Percentiles rank a stretch among this genome's conserved stretches.
phyloP scores from a whole-genome alignment of 2,113 vertebrate species.

The Myotis brandtii region DNA sequence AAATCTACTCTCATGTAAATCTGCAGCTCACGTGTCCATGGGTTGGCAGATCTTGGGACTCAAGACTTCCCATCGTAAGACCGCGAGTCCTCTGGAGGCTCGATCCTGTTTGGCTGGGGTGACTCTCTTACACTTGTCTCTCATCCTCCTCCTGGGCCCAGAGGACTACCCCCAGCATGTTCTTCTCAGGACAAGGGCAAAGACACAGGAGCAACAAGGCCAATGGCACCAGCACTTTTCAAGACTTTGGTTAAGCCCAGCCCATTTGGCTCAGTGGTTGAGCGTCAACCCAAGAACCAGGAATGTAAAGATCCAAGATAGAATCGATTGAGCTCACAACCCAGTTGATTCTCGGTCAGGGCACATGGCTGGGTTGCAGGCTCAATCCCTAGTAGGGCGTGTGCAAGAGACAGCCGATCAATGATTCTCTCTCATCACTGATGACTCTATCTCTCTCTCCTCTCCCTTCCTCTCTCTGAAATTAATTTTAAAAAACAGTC shows the following conservation, averaged over 20 bases:
- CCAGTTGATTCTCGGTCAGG: no score
- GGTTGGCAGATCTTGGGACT: not conserved
- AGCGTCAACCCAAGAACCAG: no score
- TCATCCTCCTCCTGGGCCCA: not conserved
- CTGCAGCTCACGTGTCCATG: not conserved
- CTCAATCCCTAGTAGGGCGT: no score
- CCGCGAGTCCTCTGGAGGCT: not conserved
- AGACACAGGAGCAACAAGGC: not conserved
- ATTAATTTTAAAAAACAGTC: no score
- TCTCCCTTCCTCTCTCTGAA: no score
- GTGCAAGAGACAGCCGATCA: no score
- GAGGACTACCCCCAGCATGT: not conserved
- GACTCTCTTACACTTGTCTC: not conserved
- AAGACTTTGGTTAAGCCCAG: not conserved
- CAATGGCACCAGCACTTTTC: not conserved
- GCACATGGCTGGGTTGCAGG: no score
- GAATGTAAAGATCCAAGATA: no score
- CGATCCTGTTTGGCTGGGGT: not conserved
- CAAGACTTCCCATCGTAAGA: not conserved
- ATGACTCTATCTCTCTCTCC: no score
- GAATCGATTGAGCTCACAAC: no score
- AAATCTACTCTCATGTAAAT: not conserved
- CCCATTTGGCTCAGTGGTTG: no score
- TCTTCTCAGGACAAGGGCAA: not conserved
- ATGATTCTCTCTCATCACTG: no score